Conservation (phyloP, 2,797 vertebrate species). For the Poeciliopsis turneri region DNA sequence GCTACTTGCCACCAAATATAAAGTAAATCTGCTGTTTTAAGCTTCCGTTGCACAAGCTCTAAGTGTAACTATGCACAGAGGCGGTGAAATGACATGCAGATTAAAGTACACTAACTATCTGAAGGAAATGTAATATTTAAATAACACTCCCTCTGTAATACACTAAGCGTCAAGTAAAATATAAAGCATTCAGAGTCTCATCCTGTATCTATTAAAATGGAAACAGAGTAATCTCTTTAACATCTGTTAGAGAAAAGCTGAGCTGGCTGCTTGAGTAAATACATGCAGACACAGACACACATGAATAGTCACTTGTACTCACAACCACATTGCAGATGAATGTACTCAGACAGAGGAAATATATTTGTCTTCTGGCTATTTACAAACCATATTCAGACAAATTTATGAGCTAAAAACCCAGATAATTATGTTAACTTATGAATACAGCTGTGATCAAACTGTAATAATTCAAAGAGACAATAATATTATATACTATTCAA, state of each 20-base stretch:
- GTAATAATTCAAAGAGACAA: constrained; percentile 45
- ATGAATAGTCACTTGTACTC: constrained; percentile 37
- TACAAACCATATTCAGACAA: constrained; percentile 62
- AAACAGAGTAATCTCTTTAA: constrained; percentile 59
- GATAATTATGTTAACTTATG: constrained; percentile 64
- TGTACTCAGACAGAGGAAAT: constrained; percentile 63
- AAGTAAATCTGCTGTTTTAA: constrained; percentile 30
- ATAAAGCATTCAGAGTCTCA: constrained; percentile 47
- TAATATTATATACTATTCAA: constrained; percentile 27
- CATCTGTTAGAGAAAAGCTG: constrained; percentile 52
- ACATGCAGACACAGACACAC: constrained; percentile 58
- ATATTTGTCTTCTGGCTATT: constrained; percentile 64
- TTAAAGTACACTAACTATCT: constrained; percentile 52
- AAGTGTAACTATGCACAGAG: constrained; percentile 38
- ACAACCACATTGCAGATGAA: constrained; percentile 39
- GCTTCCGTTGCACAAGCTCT: constrained; percentile 37
- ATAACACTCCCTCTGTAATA: constrained; percentile 49
- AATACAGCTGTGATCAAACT: constrained; percentile 30
- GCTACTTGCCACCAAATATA: constrained; percentile 21
- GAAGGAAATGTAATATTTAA: constrained; percentile 58
- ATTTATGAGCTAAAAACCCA: constrained; percentile 56
- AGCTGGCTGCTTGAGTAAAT: constrained; percentile 62
- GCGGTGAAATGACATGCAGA: constrained; percentile 46
- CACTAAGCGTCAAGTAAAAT: constrained; percentile 49
- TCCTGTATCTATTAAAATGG: constrained; percentile 54